Evolutionary conservation across 1,140 invertebrate species (phyloP), one percentile per base, ranked within the genome.

Genomic region (Lamellibrachia luymesi): DNA sequence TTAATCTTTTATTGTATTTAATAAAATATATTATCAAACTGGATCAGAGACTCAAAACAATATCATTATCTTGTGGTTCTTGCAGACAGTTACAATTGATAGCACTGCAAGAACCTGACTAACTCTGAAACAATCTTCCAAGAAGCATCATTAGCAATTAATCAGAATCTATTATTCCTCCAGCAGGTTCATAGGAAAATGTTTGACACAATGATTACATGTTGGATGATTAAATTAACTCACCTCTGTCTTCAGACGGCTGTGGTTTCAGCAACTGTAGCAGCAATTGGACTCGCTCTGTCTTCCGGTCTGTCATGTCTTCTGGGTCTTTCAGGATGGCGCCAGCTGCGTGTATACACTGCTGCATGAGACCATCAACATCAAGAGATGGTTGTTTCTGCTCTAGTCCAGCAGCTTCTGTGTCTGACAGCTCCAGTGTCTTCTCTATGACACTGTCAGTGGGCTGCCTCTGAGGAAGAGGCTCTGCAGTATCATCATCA

Each of bases 271-370:
- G 92, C 4, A 94, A 90, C 17, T 94, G 51, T 17, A 94, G 56
- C 80, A 95, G 92, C 25, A 95, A 92, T 10, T 93, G 93, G n/a
- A 95, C 93, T 92, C 95, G 93, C 50, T 94, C 93, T 13, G 95
- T 95, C 90, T 94, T 93, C 51, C 95, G 92, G 5, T 49, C 8
- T 50, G 51, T 92, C 22, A 91, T 80, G 49, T 93, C 93, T 7
- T 92, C 56, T 4, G 91, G 91, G 92, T 95, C 94, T 93, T 94
- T 95, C 49, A 95, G 93, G 92, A 94, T 94, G n/a, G 94, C 94
- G 4, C 94, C 93, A 91, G 95, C 94, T 13, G 93, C 91, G 22
- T 94, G 95, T 0, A 95, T 90, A 93, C 94, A 94, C 7, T 90
- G 92, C 17, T 93, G 38, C 5, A 94, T 91, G 49, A 91, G 90